Base-by-base conservation (phyloP, 2,113 vertebrate species). In the Platichthys stellatus region DNA sequence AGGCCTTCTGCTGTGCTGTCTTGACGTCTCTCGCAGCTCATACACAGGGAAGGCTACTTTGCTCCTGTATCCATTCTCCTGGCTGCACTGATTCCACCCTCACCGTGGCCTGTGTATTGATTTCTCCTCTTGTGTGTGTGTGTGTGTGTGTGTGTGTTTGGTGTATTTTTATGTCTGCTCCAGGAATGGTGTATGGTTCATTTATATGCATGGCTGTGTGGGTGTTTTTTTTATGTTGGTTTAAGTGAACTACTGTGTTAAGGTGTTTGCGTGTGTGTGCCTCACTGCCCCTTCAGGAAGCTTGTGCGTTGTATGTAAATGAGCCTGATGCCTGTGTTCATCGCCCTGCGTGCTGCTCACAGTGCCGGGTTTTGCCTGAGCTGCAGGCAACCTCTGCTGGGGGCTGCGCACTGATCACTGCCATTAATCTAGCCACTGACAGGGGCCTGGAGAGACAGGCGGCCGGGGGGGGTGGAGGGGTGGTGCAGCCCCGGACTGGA, bases 381-480 rank as follows among this genome's bases (percentile, higher is more conserved):
- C 90, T 92, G 89, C 83, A 88, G 91, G 90, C 90, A 83, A 78
- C 83, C 90, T 89, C 86, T 86, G 91, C 88, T 91, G 89, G 89
- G 89, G 90, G 92, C 85, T 91, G 91, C 89, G 89, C 82, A 80
- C 86, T 93, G 91, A 95, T 94, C 93, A 93, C 89, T 93, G 92
- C 88, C 93, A 94, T 95, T 94, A 94, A 95, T 95, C 94, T 94
- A 82, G 76, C 87, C 68, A 59, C 89, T 95, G 94, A 93, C 92
- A 92, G 92, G 81, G 88, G 80, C 78, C 71, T 24, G 69, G 77
- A 78, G 84, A 87, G 85, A 87, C 72, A 66, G 82, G 69, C 80
- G 77, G 69, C 69, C 65, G 58, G 80, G 26, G 69, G 69, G 26
- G 26, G 63, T 31, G 74, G 77, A 54, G 77, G 40, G 58, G 57